Evolutionary conservation across 2,113 vertebrate species (phyloP), one percentile per base, ranked within the genome.

Genomic region (Oryzias curvinotus): DNA sequence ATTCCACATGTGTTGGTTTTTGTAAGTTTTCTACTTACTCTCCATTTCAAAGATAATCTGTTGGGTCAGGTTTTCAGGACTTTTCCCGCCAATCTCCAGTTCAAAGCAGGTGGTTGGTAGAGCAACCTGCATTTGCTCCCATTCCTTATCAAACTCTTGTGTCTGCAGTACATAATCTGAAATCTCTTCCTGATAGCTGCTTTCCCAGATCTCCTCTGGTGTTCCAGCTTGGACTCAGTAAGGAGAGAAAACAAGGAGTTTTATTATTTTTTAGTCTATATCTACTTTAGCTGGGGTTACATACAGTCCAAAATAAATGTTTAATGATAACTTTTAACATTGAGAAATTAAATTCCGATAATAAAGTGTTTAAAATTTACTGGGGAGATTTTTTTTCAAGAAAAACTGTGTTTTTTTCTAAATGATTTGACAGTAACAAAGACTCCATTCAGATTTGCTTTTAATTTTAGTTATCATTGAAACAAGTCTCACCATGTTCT

Each of bases 151-250:
- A 83, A 94, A 97, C 71, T 65, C 62, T 7, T 63, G 71, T 44
- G 94, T 42, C 15, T 89, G 83, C 7, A 71, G 57, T 82, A 87
- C 93, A 78, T 93, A 65, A 36, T 68, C 68, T 16, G 92, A 74
- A 84, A 96, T 96, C 89, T 96, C 95, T 21, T 91, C 36, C 12
- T 89, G 42, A 90, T 71, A n/a, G 92, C 89, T 81, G 93, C 93
- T 80, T 93, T 93, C 91, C 81, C 86, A 81, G 61, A 90, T 84
- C 5, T 84, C 81, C 13, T 90, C 91, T 1, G 91, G 72, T 7
- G 4, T 43, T 41, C 91, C 73, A 82, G 86, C 91, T 94, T 43
- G 0, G 26, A 52, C 23, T 10, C 47, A 23, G 64, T 3, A 54
- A 5, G 49, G 10, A 30, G 4, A 64, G 23, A 26, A 14, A 48